Conservation (phyloP, 2,797 vertebrate species). For the Trachops cirrhosus region DNA sequence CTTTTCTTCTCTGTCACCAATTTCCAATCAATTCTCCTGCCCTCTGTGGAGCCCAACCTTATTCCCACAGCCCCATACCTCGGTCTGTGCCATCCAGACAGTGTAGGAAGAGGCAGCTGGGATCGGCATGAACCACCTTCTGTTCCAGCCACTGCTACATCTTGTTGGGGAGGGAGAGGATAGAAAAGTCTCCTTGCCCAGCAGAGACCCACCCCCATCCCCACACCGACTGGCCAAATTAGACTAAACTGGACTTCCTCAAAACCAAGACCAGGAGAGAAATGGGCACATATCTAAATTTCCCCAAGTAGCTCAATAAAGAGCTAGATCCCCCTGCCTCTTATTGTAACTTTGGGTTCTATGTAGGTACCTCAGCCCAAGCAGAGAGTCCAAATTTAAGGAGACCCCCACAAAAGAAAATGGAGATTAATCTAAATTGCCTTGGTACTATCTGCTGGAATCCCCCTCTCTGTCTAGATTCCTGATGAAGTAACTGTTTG, state of each 20-base stretch:
- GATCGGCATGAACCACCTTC: background rate
- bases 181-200: background rate
- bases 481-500: background rate
- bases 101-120: background rate
- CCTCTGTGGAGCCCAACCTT: background rate
- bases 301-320: background rate
- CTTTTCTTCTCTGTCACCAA: background rate
- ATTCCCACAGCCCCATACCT: background rate
- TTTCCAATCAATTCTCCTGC: background rate
- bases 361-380: background rate
- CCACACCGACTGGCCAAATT: background rate
- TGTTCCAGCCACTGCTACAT: background rate
- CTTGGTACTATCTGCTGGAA: background rate
- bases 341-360: background rate
- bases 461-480: background rate
- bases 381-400: background rate
- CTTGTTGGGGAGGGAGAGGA: background rate
- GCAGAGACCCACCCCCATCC: background rate
- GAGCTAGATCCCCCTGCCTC: background rate
- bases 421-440: background rate
- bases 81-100: background rate
- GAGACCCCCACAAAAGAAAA: background rate
- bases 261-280: slow-evolving; percentile 10
- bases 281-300: background rate
- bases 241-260: background rate